Base-by-base conservation (phyloP, 2,113 vertebrate genomes). In the Atrichornis clamosus region DNA sequence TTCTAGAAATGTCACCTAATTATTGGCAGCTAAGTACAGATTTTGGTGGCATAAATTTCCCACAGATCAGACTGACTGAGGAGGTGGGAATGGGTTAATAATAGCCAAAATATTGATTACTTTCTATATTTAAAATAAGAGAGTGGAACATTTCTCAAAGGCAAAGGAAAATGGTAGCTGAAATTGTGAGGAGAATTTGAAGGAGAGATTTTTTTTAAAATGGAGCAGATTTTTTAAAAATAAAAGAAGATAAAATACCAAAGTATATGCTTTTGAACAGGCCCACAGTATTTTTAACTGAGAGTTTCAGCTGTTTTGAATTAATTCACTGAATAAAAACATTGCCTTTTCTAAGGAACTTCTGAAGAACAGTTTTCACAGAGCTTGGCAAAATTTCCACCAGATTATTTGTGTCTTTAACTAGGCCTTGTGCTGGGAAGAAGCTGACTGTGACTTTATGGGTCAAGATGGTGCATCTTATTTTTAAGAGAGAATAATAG, bases 351-450 rank as follows among this genome's bases (percentile, higher is more conserved):
- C 47, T 56, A 78, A 87, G 41, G 6, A 84, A 89, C 94, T 82
- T 85, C 41, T 75, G 28, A 44, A 49, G 56, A 33, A 64, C 7
- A 53, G n/a, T 74, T 96, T 90, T 90, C 63, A 78, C 30, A 75
- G 47, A 59, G 19, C 44, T 83, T 92, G 72, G 56, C 68, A 90
- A 74, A 59, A 74, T 30, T 95, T 88, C 20, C 3, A 11, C 42
- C 47, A 64, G 37, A 70, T 55, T 30, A 42, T 59, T 89, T 80
- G 35, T 91, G 26, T 73, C 55, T 90, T 93, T 89, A 84, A 80
- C 94, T 94, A 94, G 44, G 46, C 27, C 11, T 81, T 78, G 35
- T 77, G 30, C 79, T 93, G 79, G 68, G 92, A 92, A 96, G 39
- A 83, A 88, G 18, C 27, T 74, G 79, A 81, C 75, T 49, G 27